A percentile compares a stretch with the other conserved stretches of the same genome.
phyloP scores from a whole-genome alignment of 2,113 vertebrate genomes.

The Albula goreensis region DNA sequence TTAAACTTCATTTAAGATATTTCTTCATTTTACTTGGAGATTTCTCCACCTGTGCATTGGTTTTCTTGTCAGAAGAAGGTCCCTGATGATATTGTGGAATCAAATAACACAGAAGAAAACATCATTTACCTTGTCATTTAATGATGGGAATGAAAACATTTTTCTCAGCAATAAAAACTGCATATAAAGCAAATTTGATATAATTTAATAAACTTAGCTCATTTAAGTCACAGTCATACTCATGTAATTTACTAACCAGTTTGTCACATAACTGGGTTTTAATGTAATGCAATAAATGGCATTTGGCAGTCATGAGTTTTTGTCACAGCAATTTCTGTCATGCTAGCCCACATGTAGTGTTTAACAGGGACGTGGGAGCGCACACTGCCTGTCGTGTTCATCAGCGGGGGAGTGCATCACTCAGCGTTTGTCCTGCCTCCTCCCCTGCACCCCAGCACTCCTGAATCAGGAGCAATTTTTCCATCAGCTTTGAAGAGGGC shows the following conservation, averaged over 20 bases:
- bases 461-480: neutral
- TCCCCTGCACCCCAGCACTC: neutral
- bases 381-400: neutral
- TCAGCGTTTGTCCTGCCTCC: neutral
- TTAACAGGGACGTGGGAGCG: neutral
- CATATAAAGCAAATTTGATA: too few species aligned
- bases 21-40: neutral
- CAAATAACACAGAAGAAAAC: neutral
- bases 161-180: too few species aligned
- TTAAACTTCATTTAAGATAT: neutral
- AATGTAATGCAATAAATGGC: neutral
- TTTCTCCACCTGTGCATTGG: neutral
- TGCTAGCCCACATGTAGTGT: neutral
- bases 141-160: too few species aligned
- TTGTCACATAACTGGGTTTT: neutral
- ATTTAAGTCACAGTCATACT: too few species aligned
- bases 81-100: neutral
- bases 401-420: neutral
- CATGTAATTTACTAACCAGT: neutral
- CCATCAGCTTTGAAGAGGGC: neutral
- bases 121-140: too few species aligned
- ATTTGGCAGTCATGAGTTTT: neutral
- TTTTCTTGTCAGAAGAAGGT: neutral
- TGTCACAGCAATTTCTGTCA: neutral
- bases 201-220: too few species aligned